phyloP scores from a whole-genome alignment of 2,888 invertebrate species.

The Coecobrya sp. region DNA sequence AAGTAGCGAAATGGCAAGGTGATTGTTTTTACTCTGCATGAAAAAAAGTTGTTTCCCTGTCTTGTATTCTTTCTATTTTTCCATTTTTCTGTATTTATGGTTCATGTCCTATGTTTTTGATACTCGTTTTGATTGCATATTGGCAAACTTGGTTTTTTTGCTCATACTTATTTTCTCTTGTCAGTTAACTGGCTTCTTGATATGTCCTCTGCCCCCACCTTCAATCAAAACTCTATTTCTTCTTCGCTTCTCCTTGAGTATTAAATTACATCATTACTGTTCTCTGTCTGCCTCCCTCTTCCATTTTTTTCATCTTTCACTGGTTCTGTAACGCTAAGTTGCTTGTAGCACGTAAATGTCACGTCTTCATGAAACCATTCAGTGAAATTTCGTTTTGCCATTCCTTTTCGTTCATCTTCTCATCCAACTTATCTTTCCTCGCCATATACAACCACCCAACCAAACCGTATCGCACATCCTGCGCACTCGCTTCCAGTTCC shows the following conservation, averaged over 20 bases:
- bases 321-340: no score
- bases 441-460: not conserved
- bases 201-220: not conserved
- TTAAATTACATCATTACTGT: constrained; percentile 17
- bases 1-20: not conserved
- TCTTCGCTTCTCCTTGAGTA: not conserved
- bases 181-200: not conserved
- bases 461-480: not conserved
- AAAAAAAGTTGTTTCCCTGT: not conserved
- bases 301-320: no score
- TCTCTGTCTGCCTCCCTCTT: not conserved
- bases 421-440: not conserved
- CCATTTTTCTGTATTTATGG: no score
- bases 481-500: no score
- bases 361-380: not conserved
- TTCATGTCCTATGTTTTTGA: no score
- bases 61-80: not conserved
- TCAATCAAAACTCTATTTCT: not conserved
- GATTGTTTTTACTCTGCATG: not conserved
- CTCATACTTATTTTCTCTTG: not conserved
- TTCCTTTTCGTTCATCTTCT: not conserved
- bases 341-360: not conserved
- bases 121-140: not conserved
- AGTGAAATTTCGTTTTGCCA: not conserved
- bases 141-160: not conserved